These are phyloP conservation scores for Coregonus ussuriensis DNA, from an alignment of 2,797 vertebrate species.

Conservation along the genomic window DNA sequence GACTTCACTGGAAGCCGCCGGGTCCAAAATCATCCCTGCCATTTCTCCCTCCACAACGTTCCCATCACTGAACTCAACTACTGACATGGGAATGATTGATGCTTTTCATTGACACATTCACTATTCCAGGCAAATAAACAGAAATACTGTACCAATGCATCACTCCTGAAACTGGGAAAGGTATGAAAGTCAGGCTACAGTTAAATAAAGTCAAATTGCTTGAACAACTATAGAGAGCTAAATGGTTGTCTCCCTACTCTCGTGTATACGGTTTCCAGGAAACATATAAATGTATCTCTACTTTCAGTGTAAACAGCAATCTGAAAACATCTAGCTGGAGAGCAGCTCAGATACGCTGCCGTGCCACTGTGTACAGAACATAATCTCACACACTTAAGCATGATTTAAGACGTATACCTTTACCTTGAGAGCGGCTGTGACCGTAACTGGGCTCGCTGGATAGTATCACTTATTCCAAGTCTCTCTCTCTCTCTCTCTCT, in stretches of 20 bases:
- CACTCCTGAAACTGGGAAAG: too few species aligned
- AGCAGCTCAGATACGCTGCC: not conserved
- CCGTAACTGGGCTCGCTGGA: not conserved
- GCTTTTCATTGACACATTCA: not conserved
- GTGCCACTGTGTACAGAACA: not conserved
- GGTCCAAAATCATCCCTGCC: not conserved
- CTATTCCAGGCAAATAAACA: slow-evolving; percentile 12
- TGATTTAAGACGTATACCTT: not conserved
- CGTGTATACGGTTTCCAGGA: not conserved
- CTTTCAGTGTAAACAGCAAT: not conserved
- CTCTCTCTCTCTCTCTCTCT: not conserved
- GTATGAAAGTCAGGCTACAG: not conserved
- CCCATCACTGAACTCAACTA: not conserved
- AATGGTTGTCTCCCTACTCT: not conserved
- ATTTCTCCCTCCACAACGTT: not conserved
- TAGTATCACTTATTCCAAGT: not conserved
- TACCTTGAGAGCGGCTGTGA: not conserved
- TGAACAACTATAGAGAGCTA: not conserved
- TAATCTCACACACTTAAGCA: not conserved
- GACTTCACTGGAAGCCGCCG: slow-evolving; percentile 13
- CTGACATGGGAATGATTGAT: not conserved
- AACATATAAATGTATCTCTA: not conserved
- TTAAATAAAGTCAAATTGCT: not conserved
- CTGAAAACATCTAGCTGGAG: not conserved
- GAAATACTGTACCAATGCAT: not conserved